phyloP scores from a whole-genome alignment of 2,888 invertebrate species.

The Fragum whitleyi region DNA sequence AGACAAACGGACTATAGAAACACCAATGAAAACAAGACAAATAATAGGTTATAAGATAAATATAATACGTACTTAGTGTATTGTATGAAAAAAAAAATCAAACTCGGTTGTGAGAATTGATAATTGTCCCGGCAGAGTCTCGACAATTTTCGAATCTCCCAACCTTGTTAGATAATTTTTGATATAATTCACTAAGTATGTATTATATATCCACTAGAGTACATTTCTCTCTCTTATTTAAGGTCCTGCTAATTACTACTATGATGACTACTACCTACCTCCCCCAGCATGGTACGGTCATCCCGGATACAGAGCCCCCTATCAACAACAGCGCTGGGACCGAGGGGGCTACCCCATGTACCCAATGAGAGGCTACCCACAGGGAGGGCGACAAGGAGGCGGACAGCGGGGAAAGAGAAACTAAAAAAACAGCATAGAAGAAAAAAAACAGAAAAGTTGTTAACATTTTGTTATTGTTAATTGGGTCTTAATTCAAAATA shows the following conservation, averaged over 20 bases:
- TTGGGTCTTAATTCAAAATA: constrained; percentile 31
- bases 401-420: constrained; percentile 1
- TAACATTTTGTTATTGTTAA: constrained; percentile 29
- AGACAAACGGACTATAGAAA: too few relatives aligned
- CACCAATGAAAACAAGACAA: too few relatives aligned
- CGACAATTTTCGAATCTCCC: too few relatives aligned
- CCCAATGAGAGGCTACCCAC: constrained; percentile 5
- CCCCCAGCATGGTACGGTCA: neutral
- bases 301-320: constrained; percentile 3
- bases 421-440: neutral
- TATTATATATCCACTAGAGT: too few relatives aligned
- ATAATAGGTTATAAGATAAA: too few relatives aligned
- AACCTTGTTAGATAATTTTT: too few relatives aligned
- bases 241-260: constrained; percentile 16
- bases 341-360: constrained; percentile 18
- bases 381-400: constrained; percentile 3
- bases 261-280: constrained; percentile 19
- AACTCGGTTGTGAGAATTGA: too few relatives aligned
- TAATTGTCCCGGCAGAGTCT: too few relatives aligned
- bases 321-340: constrained; percentile 16
- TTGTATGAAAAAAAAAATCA: too few relatives aligned
- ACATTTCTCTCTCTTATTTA: neutral
- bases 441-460: neutral
- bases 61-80: too few relatives aligned
- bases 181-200: too few relatives aligned